A percentile compares a stretch with the other conserved stretches of the same genome.
phyloP scores from a whole-genome alignment of 2,888 invertebrate genomes.

The Cheilosia grossa region DNA sequence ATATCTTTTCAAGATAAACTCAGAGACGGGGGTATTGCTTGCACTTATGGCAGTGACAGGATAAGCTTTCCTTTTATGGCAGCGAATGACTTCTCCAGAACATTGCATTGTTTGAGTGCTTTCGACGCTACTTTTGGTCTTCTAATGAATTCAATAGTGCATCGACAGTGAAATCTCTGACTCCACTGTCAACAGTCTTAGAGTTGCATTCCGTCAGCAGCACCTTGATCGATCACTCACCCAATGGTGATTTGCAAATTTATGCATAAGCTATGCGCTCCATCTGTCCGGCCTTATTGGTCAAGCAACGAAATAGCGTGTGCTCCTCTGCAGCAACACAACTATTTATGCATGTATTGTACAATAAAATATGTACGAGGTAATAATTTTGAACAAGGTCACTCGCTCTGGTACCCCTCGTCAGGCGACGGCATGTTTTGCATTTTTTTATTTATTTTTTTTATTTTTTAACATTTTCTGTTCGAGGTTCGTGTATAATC shows the following conservation, averaged over 20 bases:
- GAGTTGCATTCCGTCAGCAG: conserved; percentile 42
- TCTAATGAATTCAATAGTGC: conserved; percentile 53
- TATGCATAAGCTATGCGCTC: conserved; percentile 47
- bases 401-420: conserved; percentile 58
- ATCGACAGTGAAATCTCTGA: conserved; percentile 9
- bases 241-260: conserved; percentile 49
- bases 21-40: background rate
- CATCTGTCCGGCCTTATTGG: conserved; percentile 66
- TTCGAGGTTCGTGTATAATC: conserved; percentile 39
- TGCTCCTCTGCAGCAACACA: background rate
- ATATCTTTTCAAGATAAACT: background rate
- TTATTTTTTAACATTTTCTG: conserved; percentile 3
- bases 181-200: conserved; percentile 25
- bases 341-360: conserved; percentile 56
- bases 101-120: background rate
- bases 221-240: conserved; percentile 50
- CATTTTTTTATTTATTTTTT: background rate
- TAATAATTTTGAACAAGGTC: conserved; percentile 74
- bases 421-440: conserved; percentile 10
- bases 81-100: background rate
- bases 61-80: background rate
- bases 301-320: conserved; percentile 15
- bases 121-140: conserved; percentile 33
- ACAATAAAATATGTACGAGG: conserved; percentile 66
- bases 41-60: background rate